phyloP scores from a whole-genome alignment of 2,113 vertebrate genomes.

The Cyanoderma ruficeps region DNA sequence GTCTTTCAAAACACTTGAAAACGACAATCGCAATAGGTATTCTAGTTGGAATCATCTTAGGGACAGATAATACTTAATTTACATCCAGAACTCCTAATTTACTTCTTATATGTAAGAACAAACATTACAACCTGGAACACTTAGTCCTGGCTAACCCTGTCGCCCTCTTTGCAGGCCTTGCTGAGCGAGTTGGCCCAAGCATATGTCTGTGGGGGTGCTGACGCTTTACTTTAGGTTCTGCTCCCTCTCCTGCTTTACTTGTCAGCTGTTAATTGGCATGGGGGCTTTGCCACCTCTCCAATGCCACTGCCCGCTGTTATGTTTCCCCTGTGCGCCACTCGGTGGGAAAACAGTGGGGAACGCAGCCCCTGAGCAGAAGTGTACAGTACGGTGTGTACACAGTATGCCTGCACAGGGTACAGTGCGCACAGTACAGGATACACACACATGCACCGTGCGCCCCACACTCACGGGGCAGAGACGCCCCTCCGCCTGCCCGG shows the following conservation, averaged over 20 bases:
- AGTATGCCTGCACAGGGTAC: accelerated
- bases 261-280: neutral
- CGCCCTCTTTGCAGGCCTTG: neutral
- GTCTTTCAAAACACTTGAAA: neutral
- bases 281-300: neutral
- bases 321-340: neutral
- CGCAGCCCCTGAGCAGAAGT: accelerated
- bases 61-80: neutral
- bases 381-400: accelerated
- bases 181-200: accelerated
- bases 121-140: neutral
- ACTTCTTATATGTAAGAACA: neutral
- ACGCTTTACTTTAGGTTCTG: neutral
- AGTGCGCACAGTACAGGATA: accelerated
- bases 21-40: accelerated
- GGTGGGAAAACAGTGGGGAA: accelerated
- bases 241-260: neutral
- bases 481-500: neutral
- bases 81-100: neutral
- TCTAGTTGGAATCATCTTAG: neutral
- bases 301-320: accelerated
- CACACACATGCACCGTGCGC: neutral
- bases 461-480: neutral
- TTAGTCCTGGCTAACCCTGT: neutral
- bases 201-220: accelerated